Conservation (phyloP, 1,140 invertebrate species). For the Ceratoteleas bidentatus region DNA sequence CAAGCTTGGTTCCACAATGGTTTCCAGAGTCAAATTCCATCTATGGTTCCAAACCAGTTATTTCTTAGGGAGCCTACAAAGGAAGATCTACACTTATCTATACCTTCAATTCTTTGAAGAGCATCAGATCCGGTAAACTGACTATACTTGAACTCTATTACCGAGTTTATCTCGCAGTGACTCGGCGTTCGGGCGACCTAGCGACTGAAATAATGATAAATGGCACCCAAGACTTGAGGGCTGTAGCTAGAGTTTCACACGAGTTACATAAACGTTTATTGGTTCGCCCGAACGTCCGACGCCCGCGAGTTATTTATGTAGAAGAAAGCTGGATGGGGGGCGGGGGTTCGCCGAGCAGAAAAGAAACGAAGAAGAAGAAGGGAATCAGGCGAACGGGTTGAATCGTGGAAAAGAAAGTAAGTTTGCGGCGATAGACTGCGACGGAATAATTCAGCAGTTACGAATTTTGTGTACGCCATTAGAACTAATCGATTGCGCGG, state of each 20-base stretch:
- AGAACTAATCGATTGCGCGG: slow-evolving; percentile 43
- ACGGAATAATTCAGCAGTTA: slow-evolving; percentile 45
- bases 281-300: slow-evolving; percentile 14
- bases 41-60: too few species aligned
- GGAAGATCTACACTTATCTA: slow-evolving; percentile 21
- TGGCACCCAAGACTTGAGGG: too few species aligned
- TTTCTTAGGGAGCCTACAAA: slow-evolving; percentile 8
- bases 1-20: too few species aligned
- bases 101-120: slow-evolving; percentile 26
- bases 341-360: too few species aligned
- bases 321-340: too few species aligned
- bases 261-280: slow-evolving; percentile 50
- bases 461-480: slow-evolving; percentile 37
- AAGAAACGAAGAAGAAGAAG: not conserved
- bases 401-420: slow-evolving; percentile 9
- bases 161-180: slow-evolving; percentile 41
- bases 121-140: too few species aligned
- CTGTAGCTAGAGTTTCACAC: slow-evolving; percentile 48
- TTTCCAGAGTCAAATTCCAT: too few species aligned
- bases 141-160: slow-evolving; percentile 32
- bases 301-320: slow-evolving; percentile 51
- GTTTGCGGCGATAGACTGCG: slow-evolving; percentile 23
- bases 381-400: not conserved
- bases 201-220: too few species aligned
- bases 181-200: slow-evolving; percentile 31